Percentiles rank a stretch among this genome's conserved stretches.
phyloP scores from a whole-genome alignment of 1,140 invertebrate species.

The Caenorhabditis elegans region WBcel235 BX284605.5:11418001-11418500 shows the following conservation, averaged over 20 bases:
- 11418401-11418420: background rate
- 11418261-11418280: constrained; percentile 58
- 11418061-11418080: background rate
- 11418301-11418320: constrained; percentile 58
- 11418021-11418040: background rate
- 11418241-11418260: constrained; percentile 67
- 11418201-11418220: constrained; percentile 57
- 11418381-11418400: background rate
- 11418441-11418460: background rate
- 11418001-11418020: constrained; percentile 58
- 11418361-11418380: constrained; percentile 65
- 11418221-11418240: constrained; percentile 63
- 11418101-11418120: constrained; percentile 55
- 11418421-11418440: constrained; percentile 19
- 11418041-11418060: background rate
- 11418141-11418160: constrained; percentile 63
- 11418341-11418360: constrained; percentile 62
- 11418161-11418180: constrained; percentile 64
- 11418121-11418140: constrained; percentile 61
- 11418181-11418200: constrained; percentile 53
- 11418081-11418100: background rate
- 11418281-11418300: constrained; percentile 56
- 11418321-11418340: constrained; percentile 62
- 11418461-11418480: constrained; percentile 15
- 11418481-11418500: constrained; percentile 28